A percentile compares a stretch with the other conserved stretches of the same genome.
phyloP scores from a whole-genome alignment of 2,888 invertebrate species.

The Cheilosia pagana region DNA sequence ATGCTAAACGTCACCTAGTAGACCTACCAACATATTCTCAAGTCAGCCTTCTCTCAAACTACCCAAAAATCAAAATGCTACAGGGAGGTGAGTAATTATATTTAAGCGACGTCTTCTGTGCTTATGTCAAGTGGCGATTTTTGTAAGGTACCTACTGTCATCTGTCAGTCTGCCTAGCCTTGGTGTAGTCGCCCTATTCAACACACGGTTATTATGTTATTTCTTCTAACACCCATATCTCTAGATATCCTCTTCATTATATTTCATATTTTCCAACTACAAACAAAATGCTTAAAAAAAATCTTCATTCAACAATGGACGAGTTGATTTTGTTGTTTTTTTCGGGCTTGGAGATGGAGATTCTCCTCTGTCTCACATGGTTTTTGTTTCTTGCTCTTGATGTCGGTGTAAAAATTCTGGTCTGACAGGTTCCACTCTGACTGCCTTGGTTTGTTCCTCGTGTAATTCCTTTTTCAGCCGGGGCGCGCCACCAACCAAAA shows the following conservation, averaged over 20 bases:
- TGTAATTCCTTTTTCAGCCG: slow-evolving; percentile 60
- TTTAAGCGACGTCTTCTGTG: background rate
- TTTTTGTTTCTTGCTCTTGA: slow-evolving; percentile 21
- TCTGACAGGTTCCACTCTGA: slow-evolving; percentile 75
- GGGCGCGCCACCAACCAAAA: slow-evolving; percentile 34
- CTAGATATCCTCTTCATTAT: slow-evolving; percentile 57
- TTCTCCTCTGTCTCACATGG: slow-evolving; percentile 26
- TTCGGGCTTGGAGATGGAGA: slow-evolving; percentile 27
- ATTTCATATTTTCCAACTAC: slow-evolving; percentile 47
- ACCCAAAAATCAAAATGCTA: no score
- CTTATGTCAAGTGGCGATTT: slow-evolving; percentile 21
- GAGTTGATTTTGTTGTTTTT: slow-evolving; percentile 40
- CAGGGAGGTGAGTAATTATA: no score
- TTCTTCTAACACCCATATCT: slow-evolving; percentile 70
- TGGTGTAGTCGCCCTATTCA: slow-evolving; percentile 44
- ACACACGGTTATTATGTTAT: slow-evolving; percentile 66
- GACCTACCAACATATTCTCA: no score
- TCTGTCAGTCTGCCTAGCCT: slow-evolving; percentile 12
- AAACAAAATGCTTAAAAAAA: slow-evolving; percentile 13
- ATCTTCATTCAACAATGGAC: slow-evolving; percentile 68
- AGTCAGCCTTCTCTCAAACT: no score
- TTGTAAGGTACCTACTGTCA: slow-evolving; percentile 3
- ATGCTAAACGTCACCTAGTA: no score
- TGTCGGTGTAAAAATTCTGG: slow-evolving; percentile 63
- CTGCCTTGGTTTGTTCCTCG: slow-evolving; percentile 64